Evolutionary conservation across 2,113 vertebrate species (phyloP).

Genomic region (Zingel zingel): DNA sequence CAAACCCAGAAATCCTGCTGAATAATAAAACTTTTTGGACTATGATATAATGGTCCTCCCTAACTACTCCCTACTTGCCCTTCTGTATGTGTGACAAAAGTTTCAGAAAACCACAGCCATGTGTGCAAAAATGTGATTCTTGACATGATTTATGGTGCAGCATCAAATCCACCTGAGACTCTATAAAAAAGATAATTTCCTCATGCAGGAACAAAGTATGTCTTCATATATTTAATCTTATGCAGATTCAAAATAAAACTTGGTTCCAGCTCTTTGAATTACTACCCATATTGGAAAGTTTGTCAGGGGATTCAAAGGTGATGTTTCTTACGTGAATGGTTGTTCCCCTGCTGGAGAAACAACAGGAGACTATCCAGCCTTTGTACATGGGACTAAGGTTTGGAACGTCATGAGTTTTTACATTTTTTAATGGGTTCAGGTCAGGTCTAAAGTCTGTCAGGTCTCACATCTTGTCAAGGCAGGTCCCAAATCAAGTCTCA

Average conservation of each 20-base stretch:
- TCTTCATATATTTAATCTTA: too few species aligned
- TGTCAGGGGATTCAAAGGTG: background rate
- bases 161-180: too few species aligned
- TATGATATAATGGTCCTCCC: background rate
- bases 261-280: background rate
- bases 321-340: background rate
- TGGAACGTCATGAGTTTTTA: background rate
- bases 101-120: too few species aligned
- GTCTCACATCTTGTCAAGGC: background rate
- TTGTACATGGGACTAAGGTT: too few species aligned
- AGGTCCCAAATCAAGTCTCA: background rate
- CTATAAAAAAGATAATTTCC: too few species aligned
- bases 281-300: background rate
- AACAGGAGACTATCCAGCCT: background rate
- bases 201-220: too few species aligned
- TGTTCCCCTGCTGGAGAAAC: background rate
- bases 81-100: too few species aligned
- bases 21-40: background rate
- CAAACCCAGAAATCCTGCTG: background rate
- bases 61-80: background rate
- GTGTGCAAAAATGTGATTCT: too few species aligned
- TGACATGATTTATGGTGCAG: too few species aligned
- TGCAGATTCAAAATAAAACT: too few species aligned
- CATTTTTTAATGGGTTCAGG: background rate
- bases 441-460: background rate